Base-by-base conservation (phyloP, 1,140 invertebrate species). In the Danaus melanippus region DNA sequence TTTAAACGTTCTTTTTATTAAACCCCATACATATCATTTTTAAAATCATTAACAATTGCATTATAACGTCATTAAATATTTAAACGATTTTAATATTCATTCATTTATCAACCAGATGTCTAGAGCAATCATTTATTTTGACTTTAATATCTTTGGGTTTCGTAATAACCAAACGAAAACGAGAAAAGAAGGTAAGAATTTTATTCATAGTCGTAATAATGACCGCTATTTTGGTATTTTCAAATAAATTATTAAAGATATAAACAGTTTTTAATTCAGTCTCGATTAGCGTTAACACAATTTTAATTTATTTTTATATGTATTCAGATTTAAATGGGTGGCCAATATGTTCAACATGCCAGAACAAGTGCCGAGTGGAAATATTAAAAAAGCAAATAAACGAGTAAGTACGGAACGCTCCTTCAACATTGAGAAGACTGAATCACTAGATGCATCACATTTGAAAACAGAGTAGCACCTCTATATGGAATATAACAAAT, bases 321-420 rank as follows among this genome's bases (percentile, higher is more conserved):
- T 74, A 55, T 74, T 52, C 66, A 85, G 82, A 69, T 82, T 79
- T 60, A 82, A 77, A 66, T 81, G 79, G 82, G 42, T 85, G 21
- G 65, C 76, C 17, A 76, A 85, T 42, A 44, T 72, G 46, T 80
- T 85, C 56, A 74, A 59, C 50, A 53, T 75, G 46, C 60, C 60
- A 42, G 75, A 76, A 50, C 71, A 74, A 21, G 50, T 51, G 15
- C 47, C 60, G 39, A 15, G 45, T 42, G 45, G 47, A 40, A 62
- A 43, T 42, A 44, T 54, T 21, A n/a, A 54, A 40, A 32, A 48
- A 12, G 50, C 46, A 15, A 15, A 15, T 15, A 60, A 64, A 10
- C 48, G 64, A 17, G 41, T 54, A 12, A 68, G 75, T 8, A 43
- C 62, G 9, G 76, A 79, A 8, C 67, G 57, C 44, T 75, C 66